Base-by-base conservation (phyloP, 2,888 invertebrate genomes). In the Polietes domitor region DNA sequence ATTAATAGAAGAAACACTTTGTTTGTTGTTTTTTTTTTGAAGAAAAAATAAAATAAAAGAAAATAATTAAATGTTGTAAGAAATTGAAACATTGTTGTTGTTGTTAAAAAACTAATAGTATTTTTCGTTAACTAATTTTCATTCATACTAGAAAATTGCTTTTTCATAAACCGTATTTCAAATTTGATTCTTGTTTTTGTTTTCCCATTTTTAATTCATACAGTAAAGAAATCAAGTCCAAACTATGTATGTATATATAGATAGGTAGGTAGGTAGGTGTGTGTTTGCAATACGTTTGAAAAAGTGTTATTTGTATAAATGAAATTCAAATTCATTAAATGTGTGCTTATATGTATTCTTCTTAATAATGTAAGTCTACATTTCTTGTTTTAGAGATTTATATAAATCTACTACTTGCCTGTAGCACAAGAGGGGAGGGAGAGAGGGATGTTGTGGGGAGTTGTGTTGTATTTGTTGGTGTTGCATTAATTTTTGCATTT, bases 391-490 rank as follows among this genome's bases (percentile, higher is more conserved):
- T 55, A 70, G 43, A 41, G 28, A 68, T 68, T 68, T 68, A 24
- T 68, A 68, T 68, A 43, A 75, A 41, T 65, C n/a, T 80, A 53
- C 63, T 77, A 72, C 75, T 82, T 80, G 80, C 81, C 76, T 80
- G 74, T 24, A 68, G 68, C 68, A 68, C 68, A 58, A 68, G 12
- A 43, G 24, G 68, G 21, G 7, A 43, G 21, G 65, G 21, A 24
- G 43, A 32, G 28, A 28, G n/a, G 15, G 32, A 32, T 32, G 37
- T 7, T 9, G 41, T 17, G 21, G 21, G n/a, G 65, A 65, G 37
- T 50, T n/a, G 24, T 55, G 10, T 32, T 37, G 6, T 43, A 43
- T 63, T 76, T 68, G 21, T 61, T 21, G 73, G 32, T 47, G 74
- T 80, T 77, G 65, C 73, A 63, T 77, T 10, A 26, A 37, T 32